phyloP scores from a whole-genome alignment of 2,797 vertebrate genomes.

The Amblyopsis hoosieri region DNA sequence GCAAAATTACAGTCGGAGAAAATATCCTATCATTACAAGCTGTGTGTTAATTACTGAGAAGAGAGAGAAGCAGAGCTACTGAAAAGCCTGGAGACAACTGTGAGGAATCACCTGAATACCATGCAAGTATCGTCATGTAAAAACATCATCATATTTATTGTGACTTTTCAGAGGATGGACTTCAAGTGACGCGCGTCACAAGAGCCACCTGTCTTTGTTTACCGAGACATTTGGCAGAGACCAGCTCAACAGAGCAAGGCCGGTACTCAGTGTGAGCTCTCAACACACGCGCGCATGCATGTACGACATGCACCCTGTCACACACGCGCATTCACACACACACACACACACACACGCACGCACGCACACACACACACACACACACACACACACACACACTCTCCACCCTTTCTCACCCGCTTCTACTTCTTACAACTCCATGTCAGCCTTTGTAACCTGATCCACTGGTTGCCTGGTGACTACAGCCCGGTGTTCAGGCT shows the following conservation, averaged over 20 bases:
- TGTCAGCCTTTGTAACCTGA: constrained; percentile 80
- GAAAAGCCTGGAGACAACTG: constrained; percentile 34
- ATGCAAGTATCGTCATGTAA: background rate
- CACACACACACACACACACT: constrained; percentile 11
- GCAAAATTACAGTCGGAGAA: constrained; percentile 46
- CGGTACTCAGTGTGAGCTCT: constrained; percentile 26
- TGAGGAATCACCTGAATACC: constrained; percentile 10
- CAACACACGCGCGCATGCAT: constrained; percentile 11
- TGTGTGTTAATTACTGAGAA: constrained; percentile 31
- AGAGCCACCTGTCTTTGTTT: constrained; percentile 40
- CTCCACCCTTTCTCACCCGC: constrained; percentile 30
- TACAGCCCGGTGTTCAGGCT: constrained; percentile 66
- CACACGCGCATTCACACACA: constrained; percentile 7
- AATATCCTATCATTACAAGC: constrained; percentile 52
- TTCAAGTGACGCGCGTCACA: constrained; percentile 6
- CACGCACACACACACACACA: constrained; percentile 3
- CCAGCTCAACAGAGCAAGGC: constrained; percentile 24
- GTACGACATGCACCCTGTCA: constrained; percentile 21
- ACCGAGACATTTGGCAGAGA: constrained; percentile 25
- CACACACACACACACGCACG: constrained; percentile 12
- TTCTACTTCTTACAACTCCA: constrained; percentile 70
- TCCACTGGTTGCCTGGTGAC: constrained; percentile 79
- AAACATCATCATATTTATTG: constrained; percentile 1
- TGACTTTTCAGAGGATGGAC: constrained; percentile 12
- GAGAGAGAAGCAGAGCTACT: constrained; percentile 30